A percentile compares a stretch with the other conserved stretches of the same genome.
These are phyloP conservation scores for Eupithecia tripunctaria DNA, from an alignment of 2,888 invertebrate genomes.

Conservation along the genomic window DNA sequence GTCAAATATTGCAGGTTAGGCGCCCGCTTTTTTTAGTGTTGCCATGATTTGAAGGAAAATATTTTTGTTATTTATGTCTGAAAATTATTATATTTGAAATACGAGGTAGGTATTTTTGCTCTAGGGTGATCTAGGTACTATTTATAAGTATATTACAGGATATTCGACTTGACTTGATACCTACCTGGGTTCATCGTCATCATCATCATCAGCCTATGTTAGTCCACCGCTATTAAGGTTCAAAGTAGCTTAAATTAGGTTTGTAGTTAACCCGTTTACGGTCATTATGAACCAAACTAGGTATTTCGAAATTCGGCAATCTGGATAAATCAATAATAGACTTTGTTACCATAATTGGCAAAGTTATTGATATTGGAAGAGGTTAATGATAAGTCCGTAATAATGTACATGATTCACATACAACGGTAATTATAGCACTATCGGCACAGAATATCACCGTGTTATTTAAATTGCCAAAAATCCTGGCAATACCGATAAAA, in stretches of 20 bases:
- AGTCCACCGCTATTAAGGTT: too few relatives aligned
- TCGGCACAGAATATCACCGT: not conserved
- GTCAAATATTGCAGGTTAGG: slow-evolving; percentile 65
- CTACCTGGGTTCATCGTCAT: too few relatives aligned
- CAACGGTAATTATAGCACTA: not conserved
- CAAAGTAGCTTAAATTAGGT: too few relatives aligned
- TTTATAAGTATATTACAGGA: too few relatives aligned
- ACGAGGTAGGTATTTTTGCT: not conserved
- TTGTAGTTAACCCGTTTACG: too few relatives aligned
- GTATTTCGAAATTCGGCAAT: too few relatives aligned
- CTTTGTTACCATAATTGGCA: not conserved
- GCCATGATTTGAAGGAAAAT: slow-evolving; percentile 34
- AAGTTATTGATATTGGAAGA: not conserved
- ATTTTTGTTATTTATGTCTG: not conserved
- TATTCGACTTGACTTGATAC: too few relatives aligned
- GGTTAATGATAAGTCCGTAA: not conserved
- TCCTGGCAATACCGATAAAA: slow-evolving; percentile 7
- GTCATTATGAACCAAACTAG: too few relatives aligned
- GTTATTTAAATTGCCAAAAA: not conserved
- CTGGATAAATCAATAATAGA: not conserved
- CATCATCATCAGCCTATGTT: too few relatives aligned
- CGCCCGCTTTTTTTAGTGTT: slow-evolving; percentile 48
- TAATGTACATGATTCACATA: not conserved
- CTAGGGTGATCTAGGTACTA: too few relatives aligned
- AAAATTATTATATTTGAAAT: not conserved